phyloP scores from a whole-genome alignment of 1,140 invertebrate species.

The Hyles euphorbiae region DNA sequence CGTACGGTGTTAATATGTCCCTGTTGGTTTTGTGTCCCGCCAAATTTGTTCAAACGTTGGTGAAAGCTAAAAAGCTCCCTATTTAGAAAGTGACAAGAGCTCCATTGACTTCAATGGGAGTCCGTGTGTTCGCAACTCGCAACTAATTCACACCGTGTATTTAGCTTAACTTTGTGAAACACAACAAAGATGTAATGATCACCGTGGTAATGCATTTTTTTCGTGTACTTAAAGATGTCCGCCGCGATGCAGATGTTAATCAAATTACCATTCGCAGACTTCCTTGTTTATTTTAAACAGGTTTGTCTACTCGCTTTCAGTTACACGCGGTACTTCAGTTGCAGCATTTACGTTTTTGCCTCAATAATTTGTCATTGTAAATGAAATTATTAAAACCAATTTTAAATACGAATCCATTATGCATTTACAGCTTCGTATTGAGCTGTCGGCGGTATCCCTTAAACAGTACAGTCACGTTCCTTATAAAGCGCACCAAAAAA shows the following conservation, averaged over 20 bases:
- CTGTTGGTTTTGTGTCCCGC: slow-evolving; percentile 58
- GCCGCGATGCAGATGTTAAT: slow-evolving; percentile 59
- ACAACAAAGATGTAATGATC: slow-evolving; percentile 63
- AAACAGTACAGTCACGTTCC: slow-evolving; percentile 49
- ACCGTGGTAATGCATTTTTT: slow-evolving; percentile 60
- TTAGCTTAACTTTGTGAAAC: slow-evolving; percentile 71
- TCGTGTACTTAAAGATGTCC: slow-evolving; percentile 60
- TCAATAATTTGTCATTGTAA: slow-evolving; percentile 10
- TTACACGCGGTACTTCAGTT: background rate
- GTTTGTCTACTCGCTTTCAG: slow-evolving; percentile 23
- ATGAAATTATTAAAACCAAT: slow-evolving; percentile 27
- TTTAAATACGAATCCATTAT: slow-evolving; percentile 41
- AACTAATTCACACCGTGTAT: slow-evolving; percentile 66
- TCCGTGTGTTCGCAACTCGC: slow-evolving; percentile 31
- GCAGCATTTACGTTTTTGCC: background rate
- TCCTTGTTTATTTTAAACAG: slow-evolving; percentile 56
- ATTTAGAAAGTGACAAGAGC: slow-evolving; percentile 32
- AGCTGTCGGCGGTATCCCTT: slow-evolving; percentile 43
- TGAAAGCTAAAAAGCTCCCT: slow-evolving; percentile 40
- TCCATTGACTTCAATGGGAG: slow-evolving; percentile 12
- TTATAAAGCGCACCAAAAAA: slow-evolving; percentile 40
- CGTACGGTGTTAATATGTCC: slow-evolving; percentile 57
- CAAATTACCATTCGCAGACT: slow-evolving; percentile 66
- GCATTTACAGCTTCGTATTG: slow-evolving; percentile 46
- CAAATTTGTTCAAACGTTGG: slow-evolving; percentile 31